A percentile compares a stretch with the other conserved stretches of the same genome.
Evolutionary conservation across 2,797 vertebrate genomes (phyloP).

Genomic region (Sebastes trivittatus): DNA sequence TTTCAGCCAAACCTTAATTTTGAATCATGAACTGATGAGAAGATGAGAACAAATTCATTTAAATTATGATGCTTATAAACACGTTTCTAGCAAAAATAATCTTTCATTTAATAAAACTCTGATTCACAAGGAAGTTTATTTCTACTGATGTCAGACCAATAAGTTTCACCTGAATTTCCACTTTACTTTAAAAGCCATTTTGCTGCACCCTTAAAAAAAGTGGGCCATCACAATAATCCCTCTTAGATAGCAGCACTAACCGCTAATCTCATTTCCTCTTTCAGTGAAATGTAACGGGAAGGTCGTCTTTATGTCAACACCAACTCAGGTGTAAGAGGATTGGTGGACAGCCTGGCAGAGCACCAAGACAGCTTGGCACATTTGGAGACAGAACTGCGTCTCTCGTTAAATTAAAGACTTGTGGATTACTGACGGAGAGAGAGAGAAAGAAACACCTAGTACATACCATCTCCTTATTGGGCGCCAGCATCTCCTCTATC

Average conservation of each 20-base stretch:
- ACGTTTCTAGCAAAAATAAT: background rate
- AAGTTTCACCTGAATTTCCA: background rate
- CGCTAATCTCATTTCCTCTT: constrained; percentile 47
- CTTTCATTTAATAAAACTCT: background rate
- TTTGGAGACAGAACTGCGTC: constrained; percentile 20
- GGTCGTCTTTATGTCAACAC: constrained; percentile 25
- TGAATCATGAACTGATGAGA: background rate
- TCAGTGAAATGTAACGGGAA: constrained; percentile 49
- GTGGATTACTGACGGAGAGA: background rate
- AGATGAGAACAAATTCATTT: background rate
- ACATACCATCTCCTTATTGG: constrained; percentile 91
- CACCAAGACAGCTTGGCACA: constrained; percentile 20
- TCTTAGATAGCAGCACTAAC: background rate
- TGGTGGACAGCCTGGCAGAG: constrained; percentile 20
- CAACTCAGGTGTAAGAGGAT: constrained; percentile 61
- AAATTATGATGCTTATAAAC: no score
- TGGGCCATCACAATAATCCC: constrained; percentile 26
- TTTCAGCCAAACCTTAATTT: background rate
- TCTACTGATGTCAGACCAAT: background rate
- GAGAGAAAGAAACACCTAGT: background rate
- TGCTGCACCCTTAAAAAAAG: constrained; percentile 2
- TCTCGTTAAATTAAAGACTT: constrained; percentile 18
- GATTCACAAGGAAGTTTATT: background rate
- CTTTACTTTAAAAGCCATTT: background rate
- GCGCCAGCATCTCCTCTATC: constrained; percentile 95